Evolutionary conservation across 2,797 vertebrate species (phyloP).

Genomic region (Premnoplex brunnescens): DNA sequence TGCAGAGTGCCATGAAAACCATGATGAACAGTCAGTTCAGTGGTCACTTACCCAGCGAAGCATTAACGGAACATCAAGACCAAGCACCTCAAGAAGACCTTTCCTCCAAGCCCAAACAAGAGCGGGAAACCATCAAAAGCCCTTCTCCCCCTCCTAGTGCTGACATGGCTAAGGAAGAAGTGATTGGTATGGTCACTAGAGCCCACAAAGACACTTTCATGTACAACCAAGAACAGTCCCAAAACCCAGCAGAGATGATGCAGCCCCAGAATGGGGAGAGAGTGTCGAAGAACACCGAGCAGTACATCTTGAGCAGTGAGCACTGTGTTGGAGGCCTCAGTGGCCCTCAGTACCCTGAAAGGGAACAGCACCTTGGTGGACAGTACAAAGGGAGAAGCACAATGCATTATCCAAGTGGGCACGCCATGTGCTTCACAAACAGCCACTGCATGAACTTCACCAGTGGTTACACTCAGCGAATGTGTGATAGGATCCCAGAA

Average conservation of each 20-base stretch:
- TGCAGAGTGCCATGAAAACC: conserved; percentile 98
- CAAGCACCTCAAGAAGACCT: conserved; percentile 73
- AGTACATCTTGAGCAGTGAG: conserved; percentile 74
- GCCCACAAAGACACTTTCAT: conserved; percentile 84
- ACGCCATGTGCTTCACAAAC: conserved; percentile 73
- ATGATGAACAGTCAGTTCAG: conserved; percentile 94
- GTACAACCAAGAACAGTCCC: conserved; percentile 83
- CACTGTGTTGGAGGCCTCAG: conserved; percentile 39
- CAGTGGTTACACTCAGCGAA: conserved; percentile 72
- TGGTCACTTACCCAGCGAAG: conserved; percentile 79
- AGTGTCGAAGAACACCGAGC: conserved; percentile 63
- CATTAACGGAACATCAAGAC: conserved; percentile 73
- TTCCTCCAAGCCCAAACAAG: conserved; percentile 68
- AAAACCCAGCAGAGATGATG: conserved; percentile 58
- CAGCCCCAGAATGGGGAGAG: conserved; percentile 69
- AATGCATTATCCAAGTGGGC: conserved; percentile 74
- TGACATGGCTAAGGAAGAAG: conserved; percentile 93
- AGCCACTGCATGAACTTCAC: conserved; percentile 76
- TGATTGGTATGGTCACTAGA: conserved; percentile 76
- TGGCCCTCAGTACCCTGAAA: conserved; percentile 69
- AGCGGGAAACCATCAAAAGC: conserved; percentile 71
- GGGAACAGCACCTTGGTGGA: conserved; percentile 71
- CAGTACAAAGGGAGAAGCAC: conserved; percentile 80
- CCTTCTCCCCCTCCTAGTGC: conserved; percentile 65
- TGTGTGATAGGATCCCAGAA: conserved; percentile 70